Percentiles rank a stretch among this genome's conserved stretches.
These are phyloP conservation scores for Ecliptopera silaceata DNA, from an alignment of 2,888 invertebrate genomes.

Conservation along the genomic window DNA sequence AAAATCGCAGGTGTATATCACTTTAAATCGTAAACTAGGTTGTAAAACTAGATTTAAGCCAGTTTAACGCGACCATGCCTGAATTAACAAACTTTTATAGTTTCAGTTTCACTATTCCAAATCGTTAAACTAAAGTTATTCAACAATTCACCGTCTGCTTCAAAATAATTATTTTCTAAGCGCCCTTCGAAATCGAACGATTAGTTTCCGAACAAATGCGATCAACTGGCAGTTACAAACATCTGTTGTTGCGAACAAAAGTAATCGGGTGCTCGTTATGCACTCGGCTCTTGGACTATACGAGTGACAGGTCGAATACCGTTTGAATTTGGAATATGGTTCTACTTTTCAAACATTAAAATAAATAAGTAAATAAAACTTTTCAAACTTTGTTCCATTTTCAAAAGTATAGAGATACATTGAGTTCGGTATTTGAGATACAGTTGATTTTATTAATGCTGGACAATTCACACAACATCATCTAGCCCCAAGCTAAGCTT, in stretches of 20 bases:
- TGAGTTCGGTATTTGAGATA: too few species aligned
- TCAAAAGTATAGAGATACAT: background rate
- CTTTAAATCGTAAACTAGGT: too few species aligned
- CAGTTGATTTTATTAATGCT: too few species aligned
- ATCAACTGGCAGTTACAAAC: conserved; percentile 48
- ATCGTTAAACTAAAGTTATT: conserved; percentile 7
- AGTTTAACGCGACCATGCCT: background rate
- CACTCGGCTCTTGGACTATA: conserved; percentile 43
- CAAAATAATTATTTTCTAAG: conserved; percentile 35
- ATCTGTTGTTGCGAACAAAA: conserved; percentile 62
- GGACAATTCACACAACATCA: too few species aligned
- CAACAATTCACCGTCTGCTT: conserved; percentile 24
- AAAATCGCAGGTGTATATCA: too few species aligned
- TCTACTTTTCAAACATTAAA: conserved; percentile 15
- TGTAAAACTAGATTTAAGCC: background rate
- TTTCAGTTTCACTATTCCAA: conserved; percentile 10
- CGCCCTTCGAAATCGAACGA: conserved; percentile 35
- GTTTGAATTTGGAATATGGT: conserved; percentile 42
- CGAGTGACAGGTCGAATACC: conserved; percentile 45
- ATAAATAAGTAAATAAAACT: too few species aligned
- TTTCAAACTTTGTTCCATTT: conserved; percentile 8
- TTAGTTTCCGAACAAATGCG: conserved; percentile 41
- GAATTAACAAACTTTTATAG: background rate
- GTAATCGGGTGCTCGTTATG: conserved; percentile 54
- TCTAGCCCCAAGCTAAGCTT: too few species aligned